phyloP scores from a whole-genome alignment of 2,797 vertebrate genomes.

The Pangasius larnaudii region DNA sequence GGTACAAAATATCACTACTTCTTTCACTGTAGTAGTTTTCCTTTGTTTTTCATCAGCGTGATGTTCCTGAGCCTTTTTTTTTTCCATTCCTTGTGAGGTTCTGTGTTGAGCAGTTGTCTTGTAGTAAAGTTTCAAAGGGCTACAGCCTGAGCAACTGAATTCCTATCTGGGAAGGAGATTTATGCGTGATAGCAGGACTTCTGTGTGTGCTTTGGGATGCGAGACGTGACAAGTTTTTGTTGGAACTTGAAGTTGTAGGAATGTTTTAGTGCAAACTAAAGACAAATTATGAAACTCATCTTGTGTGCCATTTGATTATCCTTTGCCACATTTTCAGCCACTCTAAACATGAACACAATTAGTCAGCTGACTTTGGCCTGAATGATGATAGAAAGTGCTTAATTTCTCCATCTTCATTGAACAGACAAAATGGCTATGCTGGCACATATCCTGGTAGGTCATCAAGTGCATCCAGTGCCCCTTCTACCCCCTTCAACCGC shows the following conservation, averaged over 20 bases:
- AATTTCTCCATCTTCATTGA: constrained; percentile 41
- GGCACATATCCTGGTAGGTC: constrained; percentile 74
- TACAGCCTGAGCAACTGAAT: not conserved
- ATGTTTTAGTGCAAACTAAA: constrained; percentile 11
- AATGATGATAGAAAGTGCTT: constrained; percentile 18
- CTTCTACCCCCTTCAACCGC: constrained; percentile 72
- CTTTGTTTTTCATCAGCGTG: not conserved
- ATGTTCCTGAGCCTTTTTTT: not conserved
- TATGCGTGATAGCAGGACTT: constrained; percentile 5
- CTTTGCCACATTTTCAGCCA: not conserved
- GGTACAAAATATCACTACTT: not conserved
- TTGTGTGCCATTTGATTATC: not conserved
- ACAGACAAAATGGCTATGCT: constrained; percentile 79
- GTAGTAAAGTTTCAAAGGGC: not conserved
- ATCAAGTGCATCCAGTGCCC: constrained; percentile 68
- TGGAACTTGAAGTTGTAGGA: constrained; percentile 2
- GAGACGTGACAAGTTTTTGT: constrained; percentile 5
- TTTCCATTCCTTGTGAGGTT: not conserved
- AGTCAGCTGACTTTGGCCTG: not conserved
- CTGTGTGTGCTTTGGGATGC: not conserved
- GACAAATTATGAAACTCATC: not conserved
- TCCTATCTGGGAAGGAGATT: constrained; percentile 3
- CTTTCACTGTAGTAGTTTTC: not conserved
- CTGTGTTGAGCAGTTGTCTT: not conserved
- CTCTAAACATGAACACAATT: not conserved